Evolutionary conservation across 1,140 invertebrate species (phyloP), one percentile per base, ranked within the genome.

Genomic region (Caerostris extrusa): DNA sequence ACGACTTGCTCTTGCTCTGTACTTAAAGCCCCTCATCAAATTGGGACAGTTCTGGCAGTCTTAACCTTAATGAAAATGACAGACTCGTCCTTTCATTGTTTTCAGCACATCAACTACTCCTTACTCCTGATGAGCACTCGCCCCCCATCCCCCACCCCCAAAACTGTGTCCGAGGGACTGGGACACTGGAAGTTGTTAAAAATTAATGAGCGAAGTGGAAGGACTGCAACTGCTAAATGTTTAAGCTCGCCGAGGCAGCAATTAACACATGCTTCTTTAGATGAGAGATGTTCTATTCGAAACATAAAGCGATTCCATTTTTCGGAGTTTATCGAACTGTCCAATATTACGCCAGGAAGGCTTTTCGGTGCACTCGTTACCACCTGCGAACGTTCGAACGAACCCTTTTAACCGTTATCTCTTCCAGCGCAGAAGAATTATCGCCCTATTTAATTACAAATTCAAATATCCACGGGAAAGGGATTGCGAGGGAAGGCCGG

Each of bases 141-240:
- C n/a, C n/a, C n/a, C n/a, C n/a, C n/a, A n/a, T n/a, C n/a, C n/a
- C n/a, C n/a, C n/a, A n/a, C 50, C 34, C 19, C 71, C 4, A 50
- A 77, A 77, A 8, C 71, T 50, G 34, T 53, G 71, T 5, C 10
- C 6, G 10, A 4, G 53, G 71, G 5, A 53, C 5, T 5, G 7
- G 12, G 71, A 53, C 34, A 53, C 71, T 77, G 71, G 34, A 77
- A 50, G 71, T 53, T 50, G 71, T 77, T 77, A 77, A 77, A n/a
- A 77, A 77, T 77, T 77, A 77, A 77, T 77, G 71, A 77, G 71
- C 71, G 50, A 53, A 77, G 53, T 50, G 34, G 5, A 14, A 77
- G 7, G 7, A 77, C 34, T 53, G 34, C 34, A 77, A 7, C 34
- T 50, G 34, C 14, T 77, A 34, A 77, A 77, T 77, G 53, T 50